These are phyloP conservation scores for Caenorhabditis inopinata DNA, from an alignment of 1,140 invertebrate species.

Conservation along the genomic window DNA sequence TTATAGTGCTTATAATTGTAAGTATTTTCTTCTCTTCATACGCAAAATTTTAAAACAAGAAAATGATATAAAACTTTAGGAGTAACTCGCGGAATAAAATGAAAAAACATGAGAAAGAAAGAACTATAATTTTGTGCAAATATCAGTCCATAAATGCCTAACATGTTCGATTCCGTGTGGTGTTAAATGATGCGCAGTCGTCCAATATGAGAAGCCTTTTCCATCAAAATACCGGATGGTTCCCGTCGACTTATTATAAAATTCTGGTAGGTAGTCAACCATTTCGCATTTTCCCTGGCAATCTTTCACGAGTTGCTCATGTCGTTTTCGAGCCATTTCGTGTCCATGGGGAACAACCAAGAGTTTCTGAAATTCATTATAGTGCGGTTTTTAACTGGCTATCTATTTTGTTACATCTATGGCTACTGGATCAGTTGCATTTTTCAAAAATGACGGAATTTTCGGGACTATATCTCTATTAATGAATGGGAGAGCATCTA, in stretches of 20 bases:
- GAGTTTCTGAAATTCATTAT: too few species aligned
- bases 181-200: background rate
- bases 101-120: background rate
- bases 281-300: constrained; percentile 1
- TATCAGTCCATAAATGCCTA: background rate
- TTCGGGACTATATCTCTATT: background rate
- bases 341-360: too few species aligned
- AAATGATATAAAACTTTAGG: too few species aligned
- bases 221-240: constrained; percentile 1
- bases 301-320: background rate
- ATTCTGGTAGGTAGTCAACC: constrained; percentile 2
- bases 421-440: background rate
- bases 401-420: background rate
- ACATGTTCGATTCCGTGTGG: background rate
- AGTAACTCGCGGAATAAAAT: too few species aligned
- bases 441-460: background rate
- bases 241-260: background rate
- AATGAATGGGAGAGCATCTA: background rate
- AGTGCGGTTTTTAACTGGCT: too few species aligned
- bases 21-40: too few species aligned
- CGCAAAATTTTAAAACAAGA: too few species aligned
- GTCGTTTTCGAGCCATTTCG: background rate
- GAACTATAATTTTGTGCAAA: background rate
- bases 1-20: too few species aligned
- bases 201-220: background rate